phyloP scores from a whole-genome alignment of 2,888 invertebrate genomes.

The Pecten maximus region DNA sequence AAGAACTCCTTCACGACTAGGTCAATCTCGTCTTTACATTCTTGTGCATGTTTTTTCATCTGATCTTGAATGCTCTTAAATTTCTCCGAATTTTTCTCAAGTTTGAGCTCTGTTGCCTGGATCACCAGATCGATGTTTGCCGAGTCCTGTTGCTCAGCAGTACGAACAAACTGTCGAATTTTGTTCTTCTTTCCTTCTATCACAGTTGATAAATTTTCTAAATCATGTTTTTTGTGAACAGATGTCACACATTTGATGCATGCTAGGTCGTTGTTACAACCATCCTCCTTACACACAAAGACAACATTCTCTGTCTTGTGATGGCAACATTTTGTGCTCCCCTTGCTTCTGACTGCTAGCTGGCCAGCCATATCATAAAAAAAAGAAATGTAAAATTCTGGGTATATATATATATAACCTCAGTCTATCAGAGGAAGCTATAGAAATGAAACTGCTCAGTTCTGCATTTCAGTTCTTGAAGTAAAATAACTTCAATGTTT shows the following conservation, averaged over 20 bases:
- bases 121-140: not conserved
- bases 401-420: too few relatives aligned
- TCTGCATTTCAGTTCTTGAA: too few relatives aligned
- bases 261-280: not conserved
- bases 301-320: not conserved
- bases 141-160: not conserved
- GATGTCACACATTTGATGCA: not conserved
- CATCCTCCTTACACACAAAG: not conserved
- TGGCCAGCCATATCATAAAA: conserved; percentile 2
- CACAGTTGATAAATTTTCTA: not conserved
- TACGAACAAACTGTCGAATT: not conserved
- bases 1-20: not conserved
- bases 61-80: not conserved
- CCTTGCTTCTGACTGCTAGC: not conserved
- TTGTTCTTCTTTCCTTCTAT: not conserved
- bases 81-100: not conserved
- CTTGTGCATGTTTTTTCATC: conserved; percentile 5
- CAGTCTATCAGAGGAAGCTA: too few relatives aligned
- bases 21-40: not conserved
- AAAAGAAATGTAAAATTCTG: too few relatives aligned
- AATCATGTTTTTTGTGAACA: not conserved
- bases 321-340: not conserved
- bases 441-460: too few relatives aligned
- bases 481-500: too few relatives aligned
- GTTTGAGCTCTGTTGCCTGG: not conserved